Evolutionary conservation across 2,797 vertebrate species (phyloP).

Genomic region (Columba guinea): DNA sequence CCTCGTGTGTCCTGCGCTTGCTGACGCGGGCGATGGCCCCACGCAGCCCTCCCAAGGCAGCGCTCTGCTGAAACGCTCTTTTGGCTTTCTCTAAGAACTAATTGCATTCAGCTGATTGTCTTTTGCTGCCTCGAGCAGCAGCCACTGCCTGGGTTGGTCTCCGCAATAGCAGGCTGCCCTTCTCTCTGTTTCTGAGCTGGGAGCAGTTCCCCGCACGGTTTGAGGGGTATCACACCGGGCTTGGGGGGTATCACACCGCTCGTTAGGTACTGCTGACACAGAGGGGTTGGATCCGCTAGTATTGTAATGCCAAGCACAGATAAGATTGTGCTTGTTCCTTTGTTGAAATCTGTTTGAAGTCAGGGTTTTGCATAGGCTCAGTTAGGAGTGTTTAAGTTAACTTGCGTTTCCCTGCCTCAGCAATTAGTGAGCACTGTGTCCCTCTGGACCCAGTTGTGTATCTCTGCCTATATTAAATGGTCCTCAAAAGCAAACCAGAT

Average conservation of each 20-base stretch:
- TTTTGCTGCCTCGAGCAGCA: not conserved
- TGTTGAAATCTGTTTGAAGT: too few species aligned
- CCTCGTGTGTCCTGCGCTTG: not conserved
- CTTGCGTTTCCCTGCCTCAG: not conserved
- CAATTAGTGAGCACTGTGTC: rapidly evolving
- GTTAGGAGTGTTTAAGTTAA: not conserved
- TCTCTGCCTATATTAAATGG: not conserved
- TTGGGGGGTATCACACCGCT: not conserved
- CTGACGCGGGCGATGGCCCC: not conserved
- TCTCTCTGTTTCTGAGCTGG: rapidly evolving
- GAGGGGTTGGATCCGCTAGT: rapidly evolving
- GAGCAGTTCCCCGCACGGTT: rapidly evolving
- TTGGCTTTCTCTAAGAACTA: too few species aligned
- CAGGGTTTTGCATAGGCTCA: rapidly evolving
- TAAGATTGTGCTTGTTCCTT: not conserved
- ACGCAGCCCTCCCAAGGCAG: not conserved
- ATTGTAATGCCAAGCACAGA: rapidly evolving
- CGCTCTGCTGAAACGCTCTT: not conserved
- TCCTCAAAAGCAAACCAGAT: not conserved
- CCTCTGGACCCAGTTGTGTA: not conserved
- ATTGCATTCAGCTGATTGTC: not conserved
- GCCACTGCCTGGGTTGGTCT: not conserved
- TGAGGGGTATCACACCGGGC: not conserved
- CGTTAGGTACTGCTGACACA: too few species aligned
- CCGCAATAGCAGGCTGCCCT: rapidly evolving